Evolutionary conservation across 53 echinoderm and acorn worm genomes (phyloP), one percentile per base, ranked within the genome.

Genomic region (Patiria pectinifera): DNA sequence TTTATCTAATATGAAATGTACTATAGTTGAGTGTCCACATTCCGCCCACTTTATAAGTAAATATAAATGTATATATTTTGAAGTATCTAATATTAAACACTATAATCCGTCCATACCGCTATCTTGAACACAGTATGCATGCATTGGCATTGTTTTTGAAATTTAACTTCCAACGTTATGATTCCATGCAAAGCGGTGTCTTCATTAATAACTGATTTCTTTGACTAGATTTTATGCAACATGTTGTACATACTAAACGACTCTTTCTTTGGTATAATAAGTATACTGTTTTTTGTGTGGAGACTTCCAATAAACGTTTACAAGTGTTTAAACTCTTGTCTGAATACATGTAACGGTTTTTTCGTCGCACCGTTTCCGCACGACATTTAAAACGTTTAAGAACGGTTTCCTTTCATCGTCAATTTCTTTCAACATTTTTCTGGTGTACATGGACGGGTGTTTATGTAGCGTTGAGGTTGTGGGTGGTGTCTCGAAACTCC

Each of bases 51-150:
- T 35, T 35, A 16, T 46, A 45, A 85, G 53, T 86, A 74, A 86
- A 86, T 86, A 86, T 86, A 48, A 86, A 71, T 86, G 86, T 86
- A 86, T 86, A 86, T 86, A 86, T 46, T 86, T 86, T 86, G 72
- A 86, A 74, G 49, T 75, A 86, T 48, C 69, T 10, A 22, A 72
- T 86, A 71, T 69, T 22, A 15, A 45, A 78, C 12, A 78, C 11
- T 77, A 70, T 35, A 77, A 77, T 77, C 46, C 45, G 79, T 78
- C 79, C 79, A 74, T 74, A n/a, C 70, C 4, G 2, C 14, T 15
- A 4, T 18, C 66, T 13, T 13, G 66, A 66, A 66, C 5, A 18
- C 10, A 66, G 60, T 2, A 3, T 66, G 19, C 0, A 66, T 18
- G 6, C 15, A 66, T 66, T 66, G 4, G 14, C 66, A 18, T 18